Base-by-base conservation (phyloP, 2,888 invertebrate species). In the Unio pictorum region DNA sequence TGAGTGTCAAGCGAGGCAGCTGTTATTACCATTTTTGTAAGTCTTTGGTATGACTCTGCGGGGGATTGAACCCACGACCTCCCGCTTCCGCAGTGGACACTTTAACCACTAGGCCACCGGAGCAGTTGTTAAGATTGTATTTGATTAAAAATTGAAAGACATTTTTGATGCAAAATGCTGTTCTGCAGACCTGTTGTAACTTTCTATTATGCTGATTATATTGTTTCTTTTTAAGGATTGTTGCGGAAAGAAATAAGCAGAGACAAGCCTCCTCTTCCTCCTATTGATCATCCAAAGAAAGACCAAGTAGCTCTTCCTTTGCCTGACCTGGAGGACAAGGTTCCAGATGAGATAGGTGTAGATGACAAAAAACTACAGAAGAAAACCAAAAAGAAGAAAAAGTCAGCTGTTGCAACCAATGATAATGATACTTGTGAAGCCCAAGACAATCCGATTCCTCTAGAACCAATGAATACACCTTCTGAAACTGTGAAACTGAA, bases 251-350 rank as follows among this genome's bases (percentile, higher is more conserved):
- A 69, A 20, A 75, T 69, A 56, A 72, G 75, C 66, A 73, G 69
- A 57, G 77, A 77, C 61, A 77, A 77, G 64, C 77, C 77, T 18
- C 73, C 73, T 26, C 68, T 77, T 17, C 77, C 77, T 7, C 68
- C 73, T 23, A 72, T 77, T 11, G 71, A 73, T 68, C 45, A 45
- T 45, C 45, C 45, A 45, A 66, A 69, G 20, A 71, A 66, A 11
- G 58, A 67, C 26, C 55, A 72, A n/a, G 15, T 69, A 2, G 73
- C 73, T 20, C 57, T 73, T 34, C 56, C 28, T 17, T 64, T 64
- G 56, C 60, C 66, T 56, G 56, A 34, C 4, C 5, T 61, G 7
- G 75, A 75, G n/a, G 71, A 69, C 3, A 71, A 65, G 59, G 67
- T 55, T 55, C 58, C 67, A 20, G 66, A 59, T 56, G 30, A 65